Percentiles rank a stretch among this genome's conserved stretches.
Evolutionary conservation across 1,140 invertebrate species (phyloP).

Genomic region (Potamilus streckersoni): DNA sequence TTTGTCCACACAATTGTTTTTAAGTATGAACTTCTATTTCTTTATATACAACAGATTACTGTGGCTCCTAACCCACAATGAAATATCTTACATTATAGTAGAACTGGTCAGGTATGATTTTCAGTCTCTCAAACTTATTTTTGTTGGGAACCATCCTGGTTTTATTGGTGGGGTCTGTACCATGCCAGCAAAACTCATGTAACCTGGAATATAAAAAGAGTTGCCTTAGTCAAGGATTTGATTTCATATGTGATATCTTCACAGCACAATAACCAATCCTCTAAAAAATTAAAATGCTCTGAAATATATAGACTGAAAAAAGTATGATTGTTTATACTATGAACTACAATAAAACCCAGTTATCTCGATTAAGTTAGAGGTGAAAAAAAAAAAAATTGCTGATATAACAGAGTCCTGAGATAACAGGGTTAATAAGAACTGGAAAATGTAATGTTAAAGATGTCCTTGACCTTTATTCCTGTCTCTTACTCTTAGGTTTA

Average conservation of each 20-base stretch:
- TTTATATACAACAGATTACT: too few relatives aligned
- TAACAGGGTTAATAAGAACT: too few relatives aligned
- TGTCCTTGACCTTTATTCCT: too few relatives aligned
- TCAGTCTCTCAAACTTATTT: constrained; percentile 53
- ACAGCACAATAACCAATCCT: background rate
- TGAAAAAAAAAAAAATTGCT: too few relatives aligned
- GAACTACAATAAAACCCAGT: too few relatives aligned
- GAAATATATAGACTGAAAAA: background rate
- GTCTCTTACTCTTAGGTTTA: too few relatives aligned
- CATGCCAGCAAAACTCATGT: constrained; percentile 64
- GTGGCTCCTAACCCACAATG: too few relatives aligned
- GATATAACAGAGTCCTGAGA: too few relatives aligned
- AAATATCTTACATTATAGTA: constrained; percentile 63
- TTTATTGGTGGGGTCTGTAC: constrained; percentile 60
- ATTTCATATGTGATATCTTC: background rate
- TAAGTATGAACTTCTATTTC: too few relatives aligned
- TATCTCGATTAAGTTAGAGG: too few relatives aligned
- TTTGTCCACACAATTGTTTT: too few relatives aligned
- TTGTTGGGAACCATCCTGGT: constrained; percentile 47
- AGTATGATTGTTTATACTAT: background rate
- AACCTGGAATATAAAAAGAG: constrained; percentile 48
- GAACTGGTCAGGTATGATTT: constrained; percentile 64
- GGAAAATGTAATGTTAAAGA: too few relatives aligned
- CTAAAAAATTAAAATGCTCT: background rate
- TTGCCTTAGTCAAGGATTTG: background rate